Evolutionary conservation across 2,113 vertebrate species (phyloP), one percentile per base, ranked within the genome.

Genomic region (Lophura nycthemera): DNA sequence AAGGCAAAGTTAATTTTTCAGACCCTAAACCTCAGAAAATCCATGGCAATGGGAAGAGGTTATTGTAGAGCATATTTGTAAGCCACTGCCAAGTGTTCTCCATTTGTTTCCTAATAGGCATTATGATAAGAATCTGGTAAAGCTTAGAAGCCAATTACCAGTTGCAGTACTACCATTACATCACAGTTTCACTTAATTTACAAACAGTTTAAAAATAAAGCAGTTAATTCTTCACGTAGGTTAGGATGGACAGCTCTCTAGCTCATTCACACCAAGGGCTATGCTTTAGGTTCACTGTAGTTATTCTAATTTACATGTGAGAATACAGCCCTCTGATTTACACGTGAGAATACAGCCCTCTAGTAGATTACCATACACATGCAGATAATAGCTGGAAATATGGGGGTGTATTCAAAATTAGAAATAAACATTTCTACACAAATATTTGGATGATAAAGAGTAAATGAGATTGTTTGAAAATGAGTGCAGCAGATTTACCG

Each of bases 1-100:
- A 96, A 95, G 89, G 85, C 40, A 90, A 90, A 90, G 83, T 86
- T 93, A 75, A 89, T 87, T 64, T 92, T 91, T 84, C 67, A 88
- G 76, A 82, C 48, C 69, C 42, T 81, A 63, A 82, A 75, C 80
- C 57, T 83, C 57, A 87, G 66, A 94, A 79, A 27, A 66, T 66
- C 45, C 40, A n/a, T 22, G 20, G 65, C 76, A 67, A 61, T 81
- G 36, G 72, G 36, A 88, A 90, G 54, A 89, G 67, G 13, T 71
- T 85, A 88, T 83, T 38, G 21, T 34, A 59, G 60, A 54, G 22
- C 7, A 2, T 91, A 84, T 90, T 79, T 69, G 69, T 82, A 90
- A 86, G 56, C 64, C 61, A 73, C 63, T 66, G 89, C 61, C 72
- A 67, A 77, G 50, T 59, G 59, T 45, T 80, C 94, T 65, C 90